A percentile compares a stretch with the other conserved stretches of the same genome.
Evolutionary conservation across 2,113 vertebrate species (phyloP).

Genomic region (Chaenocephalus aceratus): DNA sequence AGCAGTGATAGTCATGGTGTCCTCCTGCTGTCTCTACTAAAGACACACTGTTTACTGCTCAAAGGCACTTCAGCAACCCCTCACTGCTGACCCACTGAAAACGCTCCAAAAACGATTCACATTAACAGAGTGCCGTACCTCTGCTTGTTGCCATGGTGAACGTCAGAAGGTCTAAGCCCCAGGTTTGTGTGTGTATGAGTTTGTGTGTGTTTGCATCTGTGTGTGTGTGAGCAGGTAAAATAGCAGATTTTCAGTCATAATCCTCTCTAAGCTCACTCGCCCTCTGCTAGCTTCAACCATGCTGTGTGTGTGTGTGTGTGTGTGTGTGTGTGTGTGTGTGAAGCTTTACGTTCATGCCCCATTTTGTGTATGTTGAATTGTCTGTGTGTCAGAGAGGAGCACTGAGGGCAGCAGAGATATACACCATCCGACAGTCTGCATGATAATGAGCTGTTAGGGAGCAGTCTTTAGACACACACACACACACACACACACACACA

Average conservation of each 20-base stretch:
- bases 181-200: constrained; percentile 22
- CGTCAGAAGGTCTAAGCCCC: constrained; percentile 39
- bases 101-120: constrained; percentile 18
- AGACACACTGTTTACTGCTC: not conserved
- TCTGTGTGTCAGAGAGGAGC: not conserved
- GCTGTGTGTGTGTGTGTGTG: not conserved
- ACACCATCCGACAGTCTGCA: constrained; percentile 39
- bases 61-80: not conserved
- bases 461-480: not conserved
- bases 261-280: not conserved
- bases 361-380: not conserved
- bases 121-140: constrained; percentile 26
- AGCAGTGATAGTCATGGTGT: too few relatives aligned
- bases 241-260: constrained; percentile 18
- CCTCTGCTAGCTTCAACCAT: not conserved
- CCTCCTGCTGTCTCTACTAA: too few relatives aligned
- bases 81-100: constrained; percentile 13
- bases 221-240: constrained; percentile 4
- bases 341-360: not conserved
- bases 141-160: constrained; percentile 69
- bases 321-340: not conserved
- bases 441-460: constrained; percentile 46
- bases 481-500: not conserved
- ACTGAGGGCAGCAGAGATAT: constrained; percentile 29
- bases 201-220: not conserved